A percentile compares a stretch with the other conserved stretches of the same genome.
These are phyloP conservation scores for Goniozus legneri DNA, from an alignment of 1,140 invertebrate genomes.

Conservation along the genomic window DNA sequence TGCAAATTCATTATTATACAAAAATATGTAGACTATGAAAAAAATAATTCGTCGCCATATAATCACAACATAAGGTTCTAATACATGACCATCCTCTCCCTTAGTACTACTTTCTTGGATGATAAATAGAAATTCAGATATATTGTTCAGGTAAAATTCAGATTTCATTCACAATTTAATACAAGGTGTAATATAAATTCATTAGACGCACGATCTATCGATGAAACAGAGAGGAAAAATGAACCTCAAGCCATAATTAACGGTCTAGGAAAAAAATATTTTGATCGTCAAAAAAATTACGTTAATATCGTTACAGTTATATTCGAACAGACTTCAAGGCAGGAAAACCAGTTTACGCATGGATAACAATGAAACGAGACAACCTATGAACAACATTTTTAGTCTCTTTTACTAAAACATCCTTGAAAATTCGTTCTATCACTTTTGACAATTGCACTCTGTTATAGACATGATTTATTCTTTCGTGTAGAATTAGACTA, in stretches of 20 bases:
- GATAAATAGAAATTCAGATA: constrained; percentile 6
- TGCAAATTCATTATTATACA: constrained; percentile 14
- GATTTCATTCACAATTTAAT: background rate
- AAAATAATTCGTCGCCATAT: background rate
- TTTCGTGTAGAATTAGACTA: constrained; percentile 14
- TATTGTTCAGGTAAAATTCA: background rate
- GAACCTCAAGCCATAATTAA: too few species aligned
- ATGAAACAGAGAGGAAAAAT: background rate
- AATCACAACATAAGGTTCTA: constrained; percentile 4
- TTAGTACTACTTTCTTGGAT: constrained; percentile 8
- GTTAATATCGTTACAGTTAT: background rate
- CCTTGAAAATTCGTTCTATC: background rate
- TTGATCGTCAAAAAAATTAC: background rate
- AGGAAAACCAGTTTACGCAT: background rate
- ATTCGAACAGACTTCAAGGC: background rate
- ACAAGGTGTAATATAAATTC: constrained; percentile 1
- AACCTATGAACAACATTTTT: background rate
- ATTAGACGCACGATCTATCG: background rate
- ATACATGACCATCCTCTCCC: too few species aligned
- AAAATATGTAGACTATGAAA: constrained; percentile 12
- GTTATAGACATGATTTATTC: background rate
- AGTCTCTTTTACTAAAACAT: background rate
- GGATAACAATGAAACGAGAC: background rate
- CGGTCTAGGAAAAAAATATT: too few species aligned
- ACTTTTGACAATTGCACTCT: constrained; percentile 6